Base-by-base conservation (phyloP, 2,113 vertebrate genomes). In the Fukomys damarensis region DNA sequence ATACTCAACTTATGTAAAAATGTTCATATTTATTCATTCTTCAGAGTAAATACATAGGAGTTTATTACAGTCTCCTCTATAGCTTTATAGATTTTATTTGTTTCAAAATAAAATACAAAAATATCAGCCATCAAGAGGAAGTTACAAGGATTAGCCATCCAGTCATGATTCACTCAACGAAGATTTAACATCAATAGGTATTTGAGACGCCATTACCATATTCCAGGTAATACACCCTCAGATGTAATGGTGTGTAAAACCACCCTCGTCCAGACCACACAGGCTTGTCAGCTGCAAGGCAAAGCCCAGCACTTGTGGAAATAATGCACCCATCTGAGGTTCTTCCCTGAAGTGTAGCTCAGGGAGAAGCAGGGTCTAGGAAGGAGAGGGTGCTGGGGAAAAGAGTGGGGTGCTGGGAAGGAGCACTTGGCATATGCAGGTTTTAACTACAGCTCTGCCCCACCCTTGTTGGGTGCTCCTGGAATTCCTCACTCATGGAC, bases 21-120 rank as follows among this genome's bases (percentile, higher is more conserved):
- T 52, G 49, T 52, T 82, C 92, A 93, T 22, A 72, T 46, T 72
- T 70, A 95, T 86, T 79, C 61, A 94, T 83, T 94, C 79, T 86
- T 79, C 26, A 77, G 12, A 93, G 10, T 28, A 93, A 81, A 70
- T 43, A 77, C 12, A 59, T 16, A 35, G 16, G 20, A 26, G 8
- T 65, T 70, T 87, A 24, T 43, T 56, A 46, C 46, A 86, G 80
- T 79, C 63, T 77, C 35, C 38, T 74, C 43, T 83, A 30, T 2
- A 52, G 9, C 63, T 89, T 56, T 58, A 72, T 79, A 3, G 28
- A 52, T 49, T 54, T 86, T 35, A n/a, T 35, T 81, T 63, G 11
- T 38, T 89, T 83, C 26, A 79, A 77, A 68, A 52, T 91, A 96
- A 93, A 89, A 77, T 52, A 8, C 22, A 52, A 59, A 85, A 43